Base-by-base conservation (phyloP, 1,140 invertebrate genomes). In the Limonius californicus region DNA sequence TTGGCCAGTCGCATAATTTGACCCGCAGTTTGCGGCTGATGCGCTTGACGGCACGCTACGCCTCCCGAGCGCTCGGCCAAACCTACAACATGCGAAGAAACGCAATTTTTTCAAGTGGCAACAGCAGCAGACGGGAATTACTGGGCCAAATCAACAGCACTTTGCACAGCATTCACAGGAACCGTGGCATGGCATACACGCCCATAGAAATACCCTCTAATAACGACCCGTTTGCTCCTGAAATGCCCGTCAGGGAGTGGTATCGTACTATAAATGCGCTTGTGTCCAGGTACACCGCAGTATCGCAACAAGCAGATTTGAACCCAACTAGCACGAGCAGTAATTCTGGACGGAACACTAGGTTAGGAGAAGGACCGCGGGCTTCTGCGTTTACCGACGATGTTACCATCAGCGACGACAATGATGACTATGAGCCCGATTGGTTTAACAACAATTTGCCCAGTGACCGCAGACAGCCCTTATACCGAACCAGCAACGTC, bases 11-110 rank as follows among this genome's bases (percentile, higher is more conserved):
- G 1, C 65, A 69, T 47, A 67, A 66, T 39, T 60, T 76, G 15
- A 73, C 70, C 12, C 55, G 72, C 11, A 72, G 68, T 67, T 66
- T 74, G 53, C 62, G 67, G 54, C 30, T 70, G 27, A 71, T 73
- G 68, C 62, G 68, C 45, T 30, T 69, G 32, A 71, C 69, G 0
- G 70, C 72, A 62, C 55, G 71, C 18, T 55, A 61, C 47, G 64
- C 63, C 18, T 66, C 59, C 0, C 42, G 27, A 1, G 62, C 62
- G 11, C 43, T 61, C 14, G 65, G 68, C 4, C 69, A 72, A 35
- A 74, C 72, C 0, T 74, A 74, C 42, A 68, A 57, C 6, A 66
- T 67, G n/a, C 45, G 73, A 43, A 55, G 73, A 32, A 74, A 72
- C 53, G 68, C 70, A 7, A 68, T 75, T 64, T 45, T 75, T 47